Evolutionary conservation across 2,113 vertebrate genomes (phyloP).

Genomic region (Macquaria ambigua): DNA sequence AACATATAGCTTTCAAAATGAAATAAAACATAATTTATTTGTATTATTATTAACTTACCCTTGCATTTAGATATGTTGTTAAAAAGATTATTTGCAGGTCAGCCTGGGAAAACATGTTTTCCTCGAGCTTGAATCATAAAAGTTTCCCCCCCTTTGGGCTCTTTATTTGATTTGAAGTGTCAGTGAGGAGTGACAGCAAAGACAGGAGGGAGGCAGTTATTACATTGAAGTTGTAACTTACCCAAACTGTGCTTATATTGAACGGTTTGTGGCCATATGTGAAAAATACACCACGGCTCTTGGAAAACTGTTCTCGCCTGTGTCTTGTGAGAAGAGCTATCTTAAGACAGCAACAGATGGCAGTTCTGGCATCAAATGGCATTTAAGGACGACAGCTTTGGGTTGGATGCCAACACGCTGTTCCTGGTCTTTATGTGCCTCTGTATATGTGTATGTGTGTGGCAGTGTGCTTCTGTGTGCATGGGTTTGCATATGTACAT

Average conservation of each 20-base stretch:
- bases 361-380: constrained; percentile 89
- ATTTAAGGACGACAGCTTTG: constrained; percentile 62
- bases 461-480: constrained; percentile 81
- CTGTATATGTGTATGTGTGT: constrained; percentile 46
- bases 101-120: background rate
- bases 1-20: background rate
- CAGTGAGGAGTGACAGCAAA: constrained; percentile 5
- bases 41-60: background rate
- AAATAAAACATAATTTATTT: background rate
- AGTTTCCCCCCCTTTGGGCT: background rate
- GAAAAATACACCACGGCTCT: constrained; percentile 36
- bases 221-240: constrained; percentile 11
- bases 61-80: background rate
- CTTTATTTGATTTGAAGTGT: background rate
- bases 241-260: constrained; percentile 25
- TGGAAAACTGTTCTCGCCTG: constrained; percentile 38
- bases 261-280: constrained; percentile 50
- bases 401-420: constrained; percentile 53
- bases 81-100: background rate
- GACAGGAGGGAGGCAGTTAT: background rate
- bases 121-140: background rate
- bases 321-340: constrained; percentile 60
- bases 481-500: constrained; percentile 86
- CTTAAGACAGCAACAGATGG: constrained; percentile 90
- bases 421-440: constrained; percentile 61